These are phyloP conservation scores for Acanthopleura granulata DNA, from an alignment of 2,888 invertebrate genomes.

Conservation along the genomic window DNA sequence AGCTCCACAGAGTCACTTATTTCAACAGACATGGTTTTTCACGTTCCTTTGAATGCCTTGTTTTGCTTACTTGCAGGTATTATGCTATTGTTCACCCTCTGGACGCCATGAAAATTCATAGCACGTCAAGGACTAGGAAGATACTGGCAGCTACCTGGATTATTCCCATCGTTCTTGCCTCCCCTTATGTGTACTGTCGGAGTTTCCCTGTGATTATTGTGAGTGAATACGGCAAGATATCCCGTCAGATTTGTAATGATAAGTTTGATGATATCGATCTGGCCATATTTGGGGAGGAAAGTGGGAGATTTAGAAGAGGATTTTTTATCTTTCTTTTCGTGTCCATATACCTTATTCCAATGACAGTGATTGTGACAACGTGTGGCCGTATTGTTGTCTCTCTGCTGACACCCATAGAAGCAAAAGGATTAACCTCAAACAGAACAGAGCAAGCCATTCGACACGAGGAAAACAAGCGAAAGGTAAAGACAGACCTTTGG, in stretches of 20 bases:
- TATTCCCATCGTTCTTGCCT: constrained; percentile 61
- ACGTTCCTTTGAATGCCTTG: no score
- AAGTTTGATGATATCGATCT: constrained; percentile 55
- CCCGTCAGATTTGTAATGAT: constrained; percentile 62
- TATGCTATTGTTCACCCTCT: constrained; percentile 71
- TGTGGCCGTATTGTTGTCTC: constrained; percentile 36
- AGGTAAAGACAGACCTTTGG: constrained; percentile 24
- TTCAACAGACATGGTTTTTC: no score
- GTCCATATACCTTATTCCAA: constrained; percentile 64
- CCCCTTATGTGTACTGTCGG: constrained; percentile 43
- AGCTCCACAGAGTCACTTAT: no score
- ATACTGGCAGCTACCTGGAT: constrained; percentile 69
- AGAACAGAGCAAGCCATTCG: background rate
- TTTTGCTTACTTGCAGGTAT: constrained; percentile 61
- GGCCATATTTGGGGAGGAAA: constrained; percentile 20
- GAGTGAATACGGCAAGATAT: constrained; percentile 60
- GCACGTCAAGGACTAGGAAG: constrained; percentile 65
- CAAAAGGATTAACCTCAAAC: background rate
- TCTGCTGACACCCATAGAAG: constrained; percentile 33
- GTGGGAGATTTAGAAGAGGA: constrained; percentile 35
- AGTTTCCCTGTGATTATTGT: constrained; percentile 41
- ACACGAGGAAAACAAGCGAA: constrained; percentile 43
- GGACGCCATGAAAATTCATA: constrained; percentile 66
- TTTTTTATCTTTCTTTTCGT: constrained; percentile 68
- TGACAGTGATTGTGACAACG: constrained; percentile 56